phyloP scores from a whole-genome alignment of 2,113 vertebrate species.

The Poeciliopsis retropinna region DNA sequence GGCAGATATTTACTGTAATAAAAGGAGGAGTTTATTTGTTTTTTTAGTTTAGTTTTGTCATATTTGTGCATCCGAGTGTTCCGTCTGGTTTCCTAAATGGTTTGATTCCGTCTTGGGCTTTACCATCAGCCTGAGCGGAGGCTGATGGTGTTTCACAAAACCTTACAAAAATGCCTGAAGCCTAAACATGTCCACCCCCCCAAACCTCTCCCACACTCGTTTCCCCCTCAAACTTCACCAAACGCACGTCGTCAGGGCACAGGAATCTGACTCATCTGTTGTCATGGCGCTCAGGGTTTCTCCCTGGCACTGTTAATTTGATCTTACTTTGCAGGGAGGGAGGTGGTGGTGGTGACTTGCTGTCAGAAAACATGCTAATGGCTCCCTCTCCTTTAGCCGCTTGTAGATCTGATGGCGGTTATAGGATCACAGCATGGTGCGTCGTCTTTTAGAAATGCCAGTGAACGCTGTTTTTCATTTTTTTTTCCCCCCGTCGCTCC shows the following conservation, averaged over 20 bases:
- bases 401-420: background rate
- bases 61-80: too few relatives aligned
- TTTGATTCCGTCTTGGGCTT: too few relatives aligned
- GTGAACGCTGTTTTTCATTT: background rate
- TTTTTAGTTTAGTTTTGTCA: too few relatives aligned
- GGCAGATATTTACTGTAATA: constrained; percentile 6
- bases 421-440: background rate
- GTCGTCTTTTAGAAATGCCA: background rate
- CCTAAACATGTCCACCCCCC: too few relatives aligned
- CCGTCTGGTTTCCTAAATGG: too few relatives aligned
- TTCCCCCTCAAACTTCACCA: background rate
- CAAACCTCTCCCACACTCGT: background rate
- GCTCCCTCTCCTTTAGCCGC: background rate
- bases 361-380: constrained; percentile 2
- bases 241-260: constrained; percentile 9
- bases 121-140: background rate
- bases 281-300: constrained; percentile 20
- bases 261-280: constrained; percentile 17
- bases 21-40: background rate
- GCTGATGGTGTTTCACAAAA: background rate
- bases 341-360: background rate
- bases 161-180: background rate
- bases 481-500: background rate
- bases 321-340: background rate
- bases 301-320: background rate